These are phyloP conservation scores for Amitus sp. DNA, from an alignment of 2,888 invertebrate genomes.

Conservation along the genomic window DNA sequence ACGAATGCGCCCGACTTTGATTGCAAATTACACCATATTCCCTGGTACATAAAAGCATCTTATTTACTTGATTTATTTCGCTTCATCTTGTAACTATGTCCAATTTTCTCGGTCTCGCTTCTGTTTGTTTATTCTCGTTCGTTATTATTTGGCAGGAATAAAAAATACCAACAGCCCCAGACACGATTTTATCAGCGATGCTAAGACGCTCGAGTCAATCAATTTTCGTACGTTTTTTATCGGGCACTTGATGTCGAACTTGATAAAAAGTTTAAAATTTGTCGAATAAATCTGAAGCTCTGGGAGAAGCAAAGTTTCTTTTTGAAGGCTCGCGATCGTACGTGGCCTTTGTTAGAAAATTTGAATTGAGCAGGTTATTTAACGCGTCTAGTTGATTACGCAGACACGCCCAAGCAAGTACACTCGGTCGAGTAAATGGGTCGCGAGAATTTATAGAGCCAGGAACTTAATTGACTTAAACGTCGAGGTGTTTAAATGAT, in stretches of 20 bases:
- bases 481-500: constrained; percentile 29
- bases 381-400: constrained; percentile 33
- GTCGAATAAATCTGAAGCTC: too few species aligned
- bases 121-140: neutral
- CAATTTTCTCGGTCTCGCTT: constrained; percentile 23
- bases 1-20: constrained; percentile 38
- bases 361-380: constrained; percentile 37
- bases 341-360: constrained; percentile 20
- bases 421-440: constrained; percentile 43
- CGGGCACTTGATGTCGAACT: too few species aligned
- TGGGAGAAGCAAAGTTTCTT: neutral
- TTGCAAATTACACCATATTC: constrained; percentile 44
- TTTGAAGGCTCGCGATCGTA: neutral
- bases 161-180: too few species aligned
- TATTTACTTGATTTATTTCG: constrained; percentile 34
- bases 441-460: constrained; percentile 47
- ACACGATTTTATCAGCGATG: neutral
- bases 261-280: too few species aligned
- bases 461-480: constrained; percentile 47
- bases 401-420: constrained; percentile 36
- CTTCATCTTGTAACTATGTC: constrained; percentile 14
- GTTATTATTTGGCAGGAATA: too few species aligned
- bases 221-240: too few species aligned
- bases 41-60: constrained; percentile 30
- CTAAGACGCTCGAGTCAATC: too few species aligned